Evolutionary conservation across 2,888 invertebrate genomes (phyloP), one percentile per base, ranked within the genome.

Genomic region (Nudaria mundana): DNA sequence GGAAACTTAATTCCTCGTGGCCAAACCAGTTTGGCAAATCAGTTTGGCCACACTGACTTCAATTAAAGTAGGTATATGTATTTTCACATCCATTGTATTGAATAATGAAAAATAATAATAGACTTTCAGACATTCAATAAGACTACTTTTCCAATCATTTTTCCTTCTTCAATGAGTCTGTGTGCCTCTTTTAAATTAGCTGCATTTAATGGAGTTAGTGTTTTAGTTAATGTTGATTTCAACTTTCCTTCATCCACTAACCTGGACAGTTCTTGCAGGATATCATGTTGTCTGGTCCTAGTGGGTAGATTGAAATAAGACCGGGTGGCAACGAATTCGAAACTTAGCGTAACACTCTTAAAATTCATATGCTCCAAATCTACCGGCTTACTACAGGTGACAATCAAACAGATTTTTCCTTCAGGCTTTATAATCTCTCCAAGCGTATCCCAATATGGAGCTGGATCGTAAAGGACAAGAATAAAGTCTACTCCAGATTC

Each of bases 391-490:
- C 72, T 78, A 50, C 80, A 76, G 30, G 87, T 84, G 0, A 85
- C 87, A 30, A 87, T 63, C 16, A 81, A 52, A 48, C 87, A 86
- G 14, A 87, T 87, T 45, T 55, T 76, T 1, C 87, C 87, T 50
- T 83, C 82, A 5, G 87, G 76, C 41, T 82, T 87, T 5, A 82
- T 79, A 6, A 59, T 74, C 48, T 71, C 66, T 69, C 77, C 79
- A 35, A 87, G 30, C 1, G 74, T 77, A 18, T 82, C 63, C 87
- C 87, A 87, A 30, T 87, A 86, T 1, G 82, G 82, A 23, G 64
- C 81, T 7, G 87, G 87, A 43, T 87, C 86, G 45, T 76, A 85
- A 43, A 82, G 85, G 0, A 83, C 77, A 5, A 87, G 44, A 30
- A 87, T 82, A 28, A 63, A 82, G 45, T 87, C 81, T 1, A 87